A percentile compares a stretch with the other conserved stretches of the same genome.
Conservation (phyloP, 2,797 vertebrate species). For the Tinamus major region DNA sequence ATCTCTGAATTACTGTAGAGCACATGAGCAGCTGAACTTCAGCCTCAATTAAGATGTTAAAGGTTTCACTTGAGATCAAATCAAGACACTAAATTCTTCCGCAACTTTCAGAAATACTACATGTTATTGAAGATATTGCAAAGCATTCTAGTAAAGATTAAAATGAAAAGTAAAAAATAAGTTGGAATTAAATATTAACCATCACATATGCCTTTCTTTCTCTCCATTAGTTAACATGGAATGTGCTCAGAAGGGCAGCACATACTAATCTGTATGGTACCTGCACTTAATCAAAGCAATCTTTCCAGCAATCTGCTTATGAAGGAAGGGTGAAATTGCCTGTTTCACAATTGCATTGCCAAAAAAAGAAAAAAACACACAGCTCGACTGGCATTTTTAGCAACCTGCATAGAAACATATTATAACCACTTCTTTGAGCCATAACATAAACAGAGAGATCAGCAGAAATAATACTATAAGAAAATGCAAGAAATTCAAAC, state of each 20-base stretch:
- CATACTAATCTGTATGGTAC: neutral
- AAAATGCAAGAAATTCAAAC: neutral
- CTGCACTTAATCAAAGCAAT: neutral
- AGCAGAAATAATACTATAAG: neutral
- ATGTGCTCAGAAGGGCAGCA: neutral
- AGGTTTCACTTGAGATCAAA: neutral
- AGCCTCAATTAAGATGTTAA: accelerated
- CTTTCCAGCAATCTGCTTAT: neutral
- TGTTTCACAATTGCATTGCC: neutral
- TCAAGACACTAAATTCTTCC: neutral
- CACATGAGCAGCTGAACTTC: neutral
- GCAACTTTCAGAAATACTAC: neutral
- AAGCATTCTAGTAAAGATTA: neutral
- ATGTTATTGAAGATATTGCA: neutral
- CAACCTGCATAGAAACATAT: neutral
- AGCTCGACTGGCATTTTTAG: neutral
- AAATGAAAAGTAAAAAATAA: neutral
- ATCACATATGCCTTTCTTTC: neutral
- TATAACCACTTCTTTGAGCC: neutral
- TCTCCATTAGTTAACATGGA: neutral
- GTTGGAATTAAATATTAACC: neutral
- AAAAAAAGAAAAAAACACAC: neutral
- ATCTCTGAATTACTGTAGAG: neutral
- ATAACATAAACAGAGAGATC: neutral
- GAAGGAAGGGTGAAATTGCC: neutral